phyloP scores from a whole-genome alignment of 2,888 invertebrate genomes.

The Polyommatus icarus region DNA sequence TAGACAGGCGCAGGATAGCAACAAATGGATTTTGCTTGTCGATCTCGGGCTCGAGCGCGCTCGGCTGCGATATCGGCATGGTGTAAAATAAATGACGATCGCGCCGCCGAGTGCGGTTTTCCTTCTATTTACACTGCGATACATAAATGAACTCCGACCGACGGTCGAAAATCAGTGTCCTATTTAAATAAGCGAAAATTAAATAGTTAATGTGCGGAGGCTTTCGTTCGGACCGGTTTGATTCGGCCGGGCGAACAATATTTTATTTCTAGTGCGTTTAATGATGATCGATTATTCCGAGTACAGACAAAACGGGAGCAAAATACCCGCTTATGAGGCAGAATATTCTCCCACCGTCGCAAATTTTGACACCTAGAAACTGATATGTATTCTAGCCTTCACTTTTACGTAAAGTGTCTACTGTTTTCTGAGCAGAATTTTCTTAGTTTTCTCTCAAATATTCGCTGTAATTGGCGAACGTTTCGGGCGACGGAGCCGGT shows the following conservation, averaged over 20 bases:
- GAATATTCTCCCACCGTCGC: background rate
- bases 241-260: background rate
- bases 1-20: constrained; percentile 76
- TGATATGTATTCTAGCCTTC: constrained; percentile 4
- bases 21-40: constrained; percentile 79
- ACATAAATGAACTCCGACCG: constrained; percentile 6
- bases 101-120: constrained; percentile 30
- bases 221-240: background rate
- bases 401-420: background rate
- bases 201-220: background rate
- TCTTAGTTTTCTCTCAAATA: background rate
- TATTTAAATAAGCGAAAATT: constrained; percentile 17
- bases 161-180: constrained; percentile 7
- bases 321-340: background rate
- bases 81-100: constrained; percentile 53
- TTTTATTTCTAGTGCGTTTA: background rate
- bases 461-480: constrained; percentile 38
- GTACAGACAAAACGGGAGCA: background rate
- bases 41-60: constrained; percentile 60
- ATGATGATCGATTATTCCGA: background rate
- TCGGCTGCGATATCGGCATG: constrained; percentile 55
- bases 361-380: background rate
- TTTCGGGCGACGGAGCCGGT: constrained; percentile 69
- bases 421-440: background rate
- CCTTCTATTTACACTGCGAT: constrained; percentile 11